Evolutionary conservation across 2,888 invertebrate species (phyloP).

Genomic region (Acanthococcus lagerstroemiae): DNA sequence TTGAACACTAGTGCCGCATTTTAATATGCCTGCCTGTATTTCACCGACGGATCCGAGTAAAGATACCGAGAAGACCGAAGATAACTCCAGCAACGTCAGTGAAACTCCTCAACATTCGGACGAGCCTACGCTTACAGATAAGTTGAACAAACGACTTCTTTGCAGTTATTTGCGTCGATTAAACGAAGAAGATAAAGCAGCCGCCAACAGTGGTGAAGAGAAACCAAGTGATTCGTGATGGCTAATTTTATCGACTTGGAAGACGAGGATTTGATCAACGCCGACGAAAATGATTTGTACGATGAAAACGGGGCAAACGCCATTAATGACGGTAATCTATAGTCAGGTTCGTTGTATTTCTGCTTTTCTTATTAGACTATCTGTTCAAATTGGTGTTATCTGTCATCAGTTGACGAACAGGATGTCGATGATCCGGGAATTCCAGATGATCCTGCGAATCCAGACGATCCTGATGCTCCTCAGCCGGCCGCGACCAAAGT

Average conservation of each 20-base stretch:
- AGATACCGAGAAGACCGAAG: no score
- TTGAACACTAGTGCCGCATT: no score
- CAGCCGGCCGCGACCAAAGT: conserved; percentile 9
- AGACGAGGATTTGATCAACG: not conserved
- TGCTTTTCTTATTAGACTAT: no score
- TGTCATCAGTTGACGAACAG: not conserved
- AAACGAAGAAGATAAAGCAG: conserved; percentile 24
- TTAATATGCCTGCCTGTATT: no score
- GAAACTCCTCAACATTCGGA: not conserved
- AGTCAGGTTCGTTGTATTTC: no score
- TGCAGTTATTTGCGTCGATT: conserved; percentile 29
- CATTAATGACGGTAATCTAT: not conserved
- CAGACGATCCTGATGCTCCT: not conserved
- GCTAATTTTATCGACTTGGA: not conserved
- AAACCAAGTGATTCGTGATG: not conserved
- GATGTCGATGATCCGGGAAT: not conserved
- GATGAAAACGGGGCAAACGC: conserved; percentile 19
- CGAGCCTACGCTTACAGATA: conserved; percentile 28
- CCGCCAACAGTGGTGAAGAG: not conserved
- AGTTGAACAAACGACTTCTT: conserved; percentile 31
- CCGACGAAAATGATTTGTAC: conserved; percentile 1
- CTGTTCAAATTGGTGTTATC: no score
- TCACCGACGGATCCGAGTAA: no score
- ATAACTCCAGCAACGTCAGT: not conserved
- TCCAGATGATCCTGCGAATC: no score